These are phyloP conservation scores for Ectropis grisescens DNA, from an alignment of 1,140 invertebrate species.

Conservation along the genomic window DNA sequence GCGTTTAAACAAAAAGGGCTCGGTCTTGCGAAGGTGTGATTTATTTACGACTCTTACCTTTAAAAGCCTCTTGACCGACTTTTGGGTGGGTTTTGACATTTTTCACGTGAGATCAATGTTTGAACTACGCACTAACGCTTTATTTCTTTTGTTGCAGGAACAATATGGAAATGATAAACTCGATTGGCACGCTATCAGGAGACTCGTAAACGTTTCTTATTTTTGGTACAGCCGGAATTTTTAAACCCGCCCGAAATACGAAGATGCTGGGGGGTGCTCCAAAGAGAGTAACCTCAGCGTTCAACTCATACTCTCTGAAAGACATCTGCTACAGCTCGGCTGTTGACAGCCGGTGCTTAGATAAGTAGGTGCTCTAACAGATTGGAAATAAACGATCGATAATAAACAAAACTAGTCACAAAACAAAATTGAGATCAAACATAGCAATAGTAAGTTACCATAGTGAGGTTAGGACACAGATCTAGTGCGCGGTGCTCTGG, in stretches of 20 bases:
- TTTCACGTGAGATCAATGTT: slow-evolving; percentile 15
- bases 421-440: slow-evolving; percentile 19
- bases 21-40: slow-evolving; percentile 60
- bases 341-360: slow-evolving; percentile 61
- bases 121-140: slow-evolving; percentile 7
- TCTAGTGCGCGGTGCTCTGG: slow-evolving; percentile 22
- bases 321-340: slow-evolving; percentile 47
- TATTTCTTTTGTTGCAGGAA: slow-evolving; percentile 57
- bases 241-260: slow-evolving; percentile 31
- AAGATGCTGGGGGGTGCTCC: slow-evolving; percentile 65
- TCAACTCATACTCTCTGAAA: slow-evolving; percentile 24
- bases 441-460: slow-evolving; percentile 57
- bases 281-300: slow-evolving; percentile 45
- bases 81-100: slow-evolving; percentile 28
- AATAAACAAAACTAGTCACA: slow-evolving; percentile 55
- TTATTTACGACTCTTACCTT: slow-evolving; percentile 60
- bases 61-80: slow-evolving; percentile 43
- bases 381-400: slow-evolving; percentile 11
- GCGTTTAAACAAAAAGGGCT: slow-evolving; percentile 63
- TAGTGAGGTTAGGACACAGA: slow-evolving; percentile 20
- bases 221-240: slow-evolving; percentile 23
- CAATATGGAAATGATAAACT: slow-evolving; percentile 39
- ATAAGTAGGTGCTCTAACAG: slow-evolving; percentile 46
- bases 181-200: slow-evolving; percentile 17
- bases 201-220: slow-evolving; percentile 21